A percentile compares a stretch with the other conserved stretches of the same genome.
phyloP scores from a whole-genome alignment of 2,797 vertebrate species.

The Gymnoscopelus braueri region DNA sequence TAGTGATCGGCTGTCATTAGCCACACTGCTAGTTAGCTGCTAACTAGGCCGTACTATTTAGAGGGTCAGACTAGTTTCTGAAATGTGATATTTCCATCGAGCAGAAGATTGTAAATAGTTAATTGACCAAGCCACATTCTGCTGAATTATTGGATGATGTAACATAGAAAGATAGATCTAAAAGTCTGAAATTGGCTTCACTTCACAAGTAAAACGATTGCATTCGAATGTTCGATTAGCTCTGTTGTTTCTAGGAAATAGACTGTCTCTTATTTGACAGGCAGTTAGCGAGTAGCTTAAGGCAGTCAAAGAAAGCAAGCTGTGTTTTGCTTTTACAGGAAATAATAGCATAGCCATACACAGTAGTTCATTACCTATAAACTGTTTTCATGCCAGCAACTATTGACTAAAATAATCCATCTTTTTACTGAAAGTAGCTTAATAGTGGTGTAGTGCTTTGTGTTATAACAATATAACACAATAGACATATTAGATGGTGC shows the following conservation, averaged over 20 bases:
- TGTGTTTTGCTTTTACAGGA: constrained; percentile 12
- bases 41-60: constrained; percentile 67
- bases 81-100: constrained; percentile 19
- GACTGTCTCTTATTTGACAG: constrained; percentile 51
- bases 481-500: neutral
- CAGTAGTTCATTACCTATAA: too few relatives aligned
- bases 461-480: neutral
- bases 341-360: neutral
- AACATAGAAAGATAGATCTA: fast-evolving
- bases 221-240: constrained; percentile 24
- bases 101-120: neutral
- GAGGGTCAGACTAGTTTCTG: constrained; percentile 64
- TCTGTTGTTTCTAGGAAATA: constrained; percentile 66
- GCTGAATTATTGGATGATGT: fast-evolving
- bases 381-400: neutral
- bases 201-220: neutral
- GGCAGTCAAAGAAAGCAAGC: constrained; percentile 4
- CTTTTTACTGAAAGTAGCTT: neutral
- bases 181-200: neutral
- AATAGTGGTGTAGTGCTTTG: neutral
- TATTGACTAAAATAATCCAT: neutral
- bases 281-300: too few relatives aligned
- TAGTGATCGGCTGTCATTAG: neutral
- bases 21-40: constrained; percentile 33
- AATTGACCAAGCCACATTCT: fast-evolving